Conservation (phyloP, 1,140 invertebrate genomes). For the Rhyzopertha dominica region DNA sequence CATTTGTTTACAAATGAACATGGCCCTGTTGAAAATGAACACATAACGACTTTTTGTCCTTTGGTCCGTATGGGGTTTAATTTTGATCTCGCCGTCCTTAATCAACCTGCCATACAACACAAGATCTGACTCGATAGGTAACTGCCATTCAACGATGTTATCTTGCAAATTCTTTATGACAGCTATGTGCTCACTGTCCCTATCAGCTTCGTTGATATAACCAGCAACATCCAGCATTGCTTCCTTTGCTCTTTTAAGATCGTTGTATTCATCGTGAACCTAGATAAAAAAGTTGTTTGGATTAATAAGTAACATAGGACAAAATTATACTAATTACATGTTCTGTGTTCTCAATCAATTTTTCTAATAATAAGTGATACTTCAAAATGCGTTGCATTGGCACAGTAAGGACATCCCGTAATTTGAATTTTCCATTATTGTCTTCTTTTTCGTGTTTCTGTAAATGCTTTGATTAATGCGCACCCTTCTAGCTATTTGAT, state of each 20-base stretch:
- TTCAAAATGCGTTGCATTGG: conserved; percentile 98
- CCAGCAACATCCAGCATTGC: conserved; percentile 95
- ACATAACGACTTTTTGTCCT: conserved; percentile 82
- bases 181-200: conserved; percentile 88
- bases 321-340: conserved; percentile 52
- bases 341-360: conserved; percentile 87
- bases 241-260: conserved; percentile 83
- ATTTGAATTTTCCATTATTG: conserved; percentile 91
- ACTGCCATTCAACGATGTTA: conserved; percentile 73
- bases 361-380: conserved; percentile 90
- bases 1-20: conserved; percentile 86
- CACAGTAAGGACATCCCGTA: conserved; percentile 90
- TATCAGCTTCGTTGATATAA: conserved; percentile 98
- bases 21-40: conserved; percentile 95
- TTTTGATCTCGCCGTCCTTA: conserved; percentile 89
- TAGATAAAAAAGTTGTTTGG: conserved; percentile 35
- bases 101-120: conserved; percentile 80
- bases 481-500: background rate
- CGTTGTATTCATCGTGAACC: conserved; percentile 76
- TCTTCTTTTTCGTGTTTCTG: conserved; percentile 88
- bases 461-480: no score
- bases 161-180: conserved; percentile 84
- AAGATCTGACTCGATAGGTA: conserved; percentile 47
- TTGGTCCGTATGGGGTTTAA: conserved; percentile 86
- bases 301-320: conserved; percentile 9